A percentile compares a stretch with the other conserved stretches of the same genome.
Conservation (phyloP, 2,113 vertebrate genomes). For the Rhynchopsitta pachyrhyncha region DNA sequence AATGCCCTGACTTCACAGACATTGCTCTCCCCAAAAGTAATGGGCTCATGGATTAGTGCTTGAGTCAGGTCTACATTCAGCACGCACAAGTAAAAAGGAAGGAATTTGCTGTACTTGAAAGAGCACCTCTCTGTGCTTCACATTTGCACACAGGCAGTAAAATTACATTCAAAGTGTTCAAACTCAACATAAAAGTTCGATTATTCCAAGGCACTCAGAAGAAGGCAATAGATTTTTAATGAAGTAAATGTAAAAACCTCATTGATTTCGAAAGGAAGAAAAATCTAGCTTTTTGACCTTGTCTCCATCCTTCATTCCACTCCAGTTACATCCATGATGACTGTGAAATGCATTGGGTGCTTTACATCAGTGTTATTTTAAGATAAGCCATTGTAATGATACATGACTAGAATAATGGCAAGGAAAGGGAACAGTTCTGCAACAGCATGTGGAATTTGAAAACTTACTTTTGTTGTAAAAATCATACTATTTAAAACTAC, state of each 20-base stretch:
- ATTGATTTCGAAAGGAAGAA: constrained; percentile 27
- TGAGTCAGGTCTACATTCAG: neutral
- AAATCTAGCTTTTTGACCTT: constrained; percentile 42
- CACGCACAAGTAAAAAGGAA: neutral
- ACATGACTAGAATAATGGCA: neutral
- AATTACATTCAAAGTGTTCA: constrained; percentile 27
- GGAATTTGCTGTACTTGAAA: constrained; percentile 33
- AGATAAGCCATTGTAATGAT: neutral
- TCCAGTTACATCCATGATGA: neutral
- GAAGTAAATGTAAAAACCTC: constrained; percentile 22
- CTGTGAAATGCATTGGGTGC: neutral
- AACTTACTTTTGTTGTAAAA: neutral
- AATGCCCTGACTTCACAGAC: constrained; percentile 13
- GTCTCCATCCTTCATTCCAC: neutral
- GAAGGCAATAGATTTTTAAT: constrained; percentile 27
- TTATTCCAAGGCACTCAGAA: constrained; percentile 22
- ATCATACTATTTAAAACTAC: neutral
- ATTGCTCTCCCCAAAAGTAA: neutral
- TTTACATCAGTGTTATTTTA: constrained; percentile 45
- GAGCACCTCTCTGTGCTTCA: neutral
- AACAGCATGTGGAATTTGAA: neutral
- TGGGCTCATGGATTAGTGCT: neutral
- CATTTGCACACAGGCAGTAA: constrained; percentile 11
- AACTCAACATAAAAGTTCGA: constrained; percentile 31
- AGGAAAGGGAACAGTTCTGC: neutral